Base-by-base conservation (phyloP, 2,888 invertebrate genomes). In the Cremastinae sp. region DNA sequence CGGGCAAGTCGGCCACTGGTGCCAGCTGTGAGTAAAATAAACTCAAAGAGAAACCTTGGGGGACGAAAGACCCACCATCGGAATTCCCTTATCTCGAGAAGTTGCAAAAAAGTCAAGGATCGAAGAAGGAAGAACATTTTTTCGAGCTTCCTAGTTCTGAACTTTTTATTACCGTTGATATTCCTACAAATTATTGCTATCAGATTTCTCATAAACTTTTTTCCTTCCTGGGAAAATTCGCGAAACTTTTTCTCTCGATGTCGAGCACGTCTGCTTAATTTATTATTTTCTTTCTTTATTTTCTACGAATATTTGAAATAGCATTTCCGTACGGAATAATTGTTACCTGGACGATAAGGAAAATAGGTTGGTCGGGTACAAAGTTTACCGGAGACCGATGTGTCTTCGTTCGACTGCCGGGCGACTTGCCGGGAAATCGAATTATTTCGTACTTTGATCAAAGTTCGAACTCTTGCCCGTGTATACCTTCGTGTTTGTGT, bases 371-470 rank as follows among this genome's bases (percentile, higher is more conserved):
- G 4, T 5, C n/a, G 45, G 1, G 45, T n/a, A 45, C 14, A 45
- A 28, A 51, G 51, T 51, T 51, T 16, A 16, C 38, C 18, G 18
- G 18, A 36, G 36, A 16, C 28, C 22, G 2, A 12, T 2, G 22
- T 28, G 22, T 51, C 51, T 28, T 28, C 28, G 51, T 22, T 51
- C 51, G 12, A 51, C n/a, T 51, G 28, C 51, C 7, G 12, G 51
- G 28, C n/a, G 51, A 28, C 7, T 51, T 51, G n/a, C 22, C 22
- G 7, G 1, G 36, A 62, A 51, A 51, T 62, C 34, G 51, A 64
- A 64, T 64, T 51, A 20, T 28, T 36, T 2, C 16, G n/a, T 16
- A 34, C 20, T 34, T 20, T 22, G 62, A 38, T 38, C 12, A 20
- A 12, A 64, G 28, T 61, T 59, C 1, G 2, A 47, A 28, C 45